Conservation (phyloP, 1,140 invertebrate genomes). For the Andricus grossulariae region DNA sequence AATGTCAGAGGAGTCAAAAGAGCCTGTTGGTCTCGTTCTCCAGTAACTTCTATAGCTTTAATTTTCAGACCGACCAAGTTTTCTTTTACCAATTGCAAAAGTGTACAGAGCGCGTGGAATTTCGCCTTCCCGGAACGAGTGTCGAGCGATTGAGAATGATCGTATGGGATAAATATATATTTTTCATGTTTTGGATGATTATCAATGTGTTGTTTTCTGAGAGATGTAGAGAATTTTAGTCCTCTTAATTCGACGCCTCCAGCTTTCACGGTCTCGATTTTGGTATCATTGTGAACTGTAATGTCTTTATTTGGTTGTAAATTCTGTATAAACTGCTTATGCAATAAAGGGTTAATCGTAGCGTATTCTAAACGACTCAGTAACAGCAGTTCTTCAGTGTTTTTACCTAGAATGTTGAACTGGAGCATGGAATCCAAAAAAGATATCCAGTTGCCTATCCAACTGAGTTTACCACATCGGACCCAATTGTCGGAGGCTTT, state of each 20-base stretch:
- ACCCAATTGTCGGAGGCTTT: conserved; percentile 81
- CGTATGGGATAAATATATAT: conserved; percentile 89
- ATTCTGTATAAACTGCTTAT: conserved; percentile 75
- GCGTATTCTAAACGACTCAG: conserved; percentile 91
- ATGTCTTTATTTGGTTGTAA: conserved; percentile 74
- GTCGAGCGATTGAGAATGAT: conserved; percentile 75
- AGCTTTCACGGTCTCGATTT: conserved; percentile 86
- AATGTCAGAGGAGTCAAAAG: conserved; percentile 78
- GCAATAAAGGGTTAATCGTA: conserved; percentile 87
- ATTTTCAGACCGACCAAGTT: conserved; percentile 84
- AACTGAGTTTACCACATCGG: conserved; percentile 78
- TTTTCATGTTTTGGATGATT: conserved; percentile 87
- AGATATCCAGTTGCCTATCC: conserved; percentile 94
- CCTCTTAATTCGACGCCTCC: conserved; percentile 94
- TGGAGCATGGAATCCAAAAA: conserved; percentile 97
- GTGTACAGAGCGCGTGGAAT: conserved; percentile 79
- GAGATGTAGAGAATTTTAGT: conserved; percentile 92
- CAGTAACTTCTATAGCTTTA: conserved; percentile 86
- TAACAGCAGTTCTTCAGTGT: conserved; percentile 86
- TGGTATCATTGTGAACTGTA: conserved; percentile 84
- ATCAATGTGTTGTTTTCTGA: conserved; percentile 86
- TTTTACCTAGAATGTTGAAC: conserved; percentile 87
- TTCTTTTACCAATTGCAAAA: conserved; percentile 85
- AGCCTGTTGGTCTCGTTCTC: conserved; percentile 79
- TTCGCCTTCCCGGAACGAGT: conserved; percentile 80